These are phyloP conservation scores for Promerops cafer DNA, from an alignment of 2,113 vertebrate genomes.

Conservation along the genomic window DNA sequence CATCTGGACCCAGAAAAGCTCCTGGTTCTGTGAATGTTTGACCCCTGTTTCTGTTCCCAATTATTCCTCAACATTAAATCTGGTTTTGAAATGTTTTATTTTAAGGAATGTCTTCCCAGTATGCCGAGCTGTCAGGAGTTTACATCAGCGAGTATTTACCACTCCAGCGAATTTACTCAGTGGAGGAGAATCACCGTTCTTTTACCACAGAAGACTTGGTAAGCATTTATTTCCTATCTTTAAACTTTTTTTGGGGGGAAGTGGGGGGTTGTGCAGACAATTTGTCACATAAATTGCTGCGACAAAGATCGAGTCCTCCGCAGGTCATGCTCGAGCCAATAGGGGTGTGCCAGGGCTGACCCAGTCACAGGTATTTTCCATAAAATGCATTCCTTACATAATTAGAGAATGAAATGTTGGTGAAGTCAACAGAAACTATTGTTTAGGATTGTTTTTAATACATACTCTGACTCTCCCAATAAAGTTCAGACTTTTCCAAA, in stretches of 20 bases:
- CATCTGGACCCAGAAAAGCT: neutral
- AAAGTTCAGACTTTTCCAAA: constrained; percentile 4
- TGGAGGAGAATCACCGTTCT: constrained; percentile 92
- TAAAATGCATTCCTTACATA: neutral
- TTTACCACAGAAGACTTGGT: constrained; percentile 96
- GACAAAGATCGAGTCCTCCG: neutral
- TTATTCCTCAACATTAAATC: neutral
- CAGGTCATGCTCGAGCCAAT: neutral
- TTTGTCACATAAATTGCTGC: neutral
- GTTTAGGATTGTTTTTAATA: neutral
- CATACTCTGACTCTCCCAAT: neutral
- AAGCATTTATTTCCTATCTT: neutral
- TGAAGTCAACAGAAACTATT: constrained; percentile 39
- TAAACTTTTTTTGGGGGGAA: accelerated
- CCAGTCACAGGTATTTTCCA: neutral
- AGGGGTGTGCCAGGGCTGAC: neutral
- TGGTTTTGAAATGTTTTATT: constrained; percentile 27
- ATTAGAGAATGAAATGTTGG: neutral
- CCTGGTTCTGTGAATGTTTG: neutral
- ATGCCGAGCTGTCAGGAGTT: constrained; percentile 98
- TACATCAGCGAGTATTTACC: constrained; percentile 92
- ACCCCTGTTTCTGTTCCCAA: neutral
- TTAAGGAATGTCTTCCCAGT: constrained; percentile 93
- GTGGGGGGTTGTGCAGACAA: neutral
- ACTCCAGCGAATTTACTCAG: constrained; percentile 90